Evolutionary conservation across 2,113 vertebrate genomes (phyloP), one percentile per base, ranked within the genome.

Genomic region (Mastomys coucha): DNA sequence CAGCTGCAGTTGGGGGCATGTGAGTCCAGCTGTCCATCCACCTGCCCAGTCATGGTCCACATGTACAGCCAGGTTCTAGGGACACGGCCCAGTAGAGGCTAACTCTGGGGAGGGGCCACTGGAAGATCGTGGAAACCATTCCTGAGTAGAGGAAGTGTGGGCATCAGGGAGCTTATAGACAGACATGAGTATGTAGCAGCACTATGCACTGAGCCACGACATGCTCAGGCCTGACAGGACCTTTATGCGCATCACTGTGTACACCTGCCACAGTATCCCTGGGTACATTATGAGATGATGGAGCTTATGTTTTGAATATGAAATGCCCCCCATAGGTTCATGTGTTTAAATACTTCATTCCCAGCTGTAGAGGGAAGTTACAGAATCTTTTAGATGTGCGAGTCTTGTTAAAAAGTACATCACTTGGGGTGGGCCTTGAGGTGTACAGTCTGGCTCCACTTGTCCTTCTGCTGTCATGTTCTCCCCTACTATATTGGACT

Each of bases 1-100:
- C 97, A 98, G 96, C 96, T 97, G 97, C 17, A 5, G 60, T 51
- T 13, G 33, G 39, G 73, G 82, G 84, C 28, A n/a, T 9, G 36
- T 3, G 22, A 10, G 19, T 84, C 87, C 96, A 96, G 97, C 97
- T 97, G 97, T 97, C 97, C 24, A 16, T 42, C 87, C 97, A 96
- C 97, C 97, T 93, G 94, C 91, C 94, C 42, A 0, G 33, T 36
- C 17, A 39, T 0, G 24, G 76, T 39, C 24, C 26, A 26, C 58
- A 49, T 0, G 1, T 9, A 31, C 28, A 85, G 49, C 58, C 39
- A 65, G 65, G 80, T 31, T 49, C 65, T 28, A 42, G 20, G 42
- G 24, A 73, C 19, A 49, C 6, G 14, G 76, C 28, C 73, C 65
- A n/a, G 3, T 6, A 42, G 69, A 39, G 91, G 49, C 65, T 16